A percentile compares a stretch with the other conserved stretches of the same genome.
These are phyloP conservation scores for Epiblema foenella DNA, from an alignment of 2,888 invertebrate species.

Conservation along the genomic window DNA sequence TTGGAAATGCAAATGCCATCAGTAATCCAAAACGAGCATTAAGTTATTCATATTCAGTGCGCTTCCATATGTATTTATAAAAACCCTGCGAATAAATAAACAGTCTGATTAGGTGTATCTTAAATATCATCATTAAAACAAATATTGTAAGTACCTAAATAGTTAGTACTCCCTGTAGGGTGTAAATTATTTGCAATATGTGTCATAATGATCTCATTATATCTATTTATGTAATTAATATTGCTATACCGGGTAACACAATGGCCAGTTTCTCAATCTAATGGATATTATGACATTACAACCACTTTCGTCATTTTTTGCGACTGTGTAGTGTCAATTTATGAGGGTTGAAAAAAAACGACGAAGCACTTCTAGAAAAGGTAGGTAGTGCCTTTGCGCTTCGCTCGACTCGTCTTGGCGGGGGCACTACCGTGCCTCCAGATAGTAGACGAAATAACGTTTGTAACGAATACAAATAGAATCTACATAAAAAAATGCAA, in stretches of 20 bases:
- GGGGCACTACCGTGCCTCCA: no score
- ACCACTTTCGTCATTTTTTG: not conserved
- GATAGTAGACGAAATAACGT: not conserved
- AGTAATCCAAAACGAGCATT: not conserved
- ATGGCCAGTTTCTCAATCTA: not conserved
- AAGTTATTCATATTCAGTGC: slow-evolving; percentile 19
- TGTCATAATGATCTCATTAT: no score
- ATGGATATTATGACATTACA: not conserved
- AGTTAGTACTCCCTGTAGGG: not conserved
- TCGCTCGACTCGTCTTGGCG: no score
- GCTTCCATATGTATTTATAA: slow-evolving; percentile 10
- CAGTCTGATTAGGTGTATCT: not conserved
- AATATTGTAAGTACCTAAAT: not conserved
- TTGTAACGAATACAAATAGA: not conserved
- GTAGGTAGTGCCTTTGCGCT: no score
- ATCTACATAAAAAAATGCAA: slow-evolving; percentile 21
- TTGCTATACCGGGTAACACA: not conserved
- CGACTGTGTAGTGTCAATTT: not conserved
- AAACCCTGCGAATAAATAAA: slow-evolving; percentile 18
- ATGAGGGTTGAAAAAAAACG: no score
- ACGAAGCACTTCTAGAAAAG: no score
- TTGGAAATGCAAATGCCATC: not conserved
- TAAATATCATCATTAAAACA: not conserved
- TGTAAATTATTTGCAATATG: no score
- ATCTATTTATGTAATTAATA: not conserved